Conservation (phyloP, 2,888 invertebrate genomes). For the Uropetala carovei region DNA sequence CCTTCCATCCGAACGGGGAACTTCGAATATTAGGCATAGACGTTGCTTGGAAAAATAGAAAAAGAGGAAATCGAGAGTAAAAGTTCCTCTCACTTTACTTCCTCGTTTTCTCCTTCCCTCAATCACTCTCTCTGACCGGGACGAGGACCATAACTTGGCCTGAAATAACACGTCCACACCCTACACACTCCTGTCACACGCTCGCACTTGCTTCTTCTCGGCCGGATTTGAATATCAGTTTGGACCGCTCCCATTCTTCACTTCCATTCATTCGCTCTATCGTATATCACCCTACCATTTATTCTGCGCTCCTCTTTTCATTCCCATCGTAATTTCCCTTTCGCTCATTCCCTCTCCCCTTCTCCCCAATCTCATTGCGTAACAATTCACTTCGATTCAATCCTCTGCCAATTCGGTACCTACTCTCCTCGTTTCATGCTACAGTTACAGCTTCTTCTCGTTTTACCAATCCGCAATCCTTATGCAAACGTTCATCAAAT, state of each 20-base stretch:
- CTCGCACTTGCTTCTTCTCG: background rate
- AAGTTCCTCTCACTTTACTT: background rate
- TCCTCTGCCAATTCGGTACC: background rate
- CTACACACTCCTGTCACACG: background rate
- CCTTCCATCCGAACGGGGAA: background rate
- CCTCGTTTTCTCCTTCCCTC: background rate
- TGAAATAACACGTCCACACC: background rate
- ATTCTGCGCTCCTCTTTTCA: background rate
- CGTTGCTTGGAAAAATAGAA: constrained; percentile 22
- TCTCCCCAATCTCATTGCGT: background rate
- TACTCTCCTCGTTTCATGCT: background rate
- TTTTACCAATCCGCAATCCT: background rate
- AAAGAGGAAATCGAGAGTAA: background rate
- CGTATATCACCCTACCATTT: background rate
- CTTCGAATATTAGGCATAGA: constrained; percentile 39
- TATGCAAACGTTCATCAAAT: background rate
- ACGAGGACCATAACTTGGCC: background rate
- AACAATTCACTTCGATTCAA: background rate
- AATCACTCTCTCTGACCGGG: background rate
- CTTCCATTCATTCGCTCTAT: background rate
- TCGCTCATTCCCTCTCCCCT: background rate
- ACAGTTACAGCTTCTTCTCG: background rate
- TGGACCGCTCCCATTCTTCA: background rate
- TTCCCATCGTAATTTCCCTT: background rate
- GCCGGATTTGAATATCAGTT: background rate